phyloP scores from a whole-genome alignment of 2,797 vertebrate species.

The Schizopygopsis pylzovi region DNA sequence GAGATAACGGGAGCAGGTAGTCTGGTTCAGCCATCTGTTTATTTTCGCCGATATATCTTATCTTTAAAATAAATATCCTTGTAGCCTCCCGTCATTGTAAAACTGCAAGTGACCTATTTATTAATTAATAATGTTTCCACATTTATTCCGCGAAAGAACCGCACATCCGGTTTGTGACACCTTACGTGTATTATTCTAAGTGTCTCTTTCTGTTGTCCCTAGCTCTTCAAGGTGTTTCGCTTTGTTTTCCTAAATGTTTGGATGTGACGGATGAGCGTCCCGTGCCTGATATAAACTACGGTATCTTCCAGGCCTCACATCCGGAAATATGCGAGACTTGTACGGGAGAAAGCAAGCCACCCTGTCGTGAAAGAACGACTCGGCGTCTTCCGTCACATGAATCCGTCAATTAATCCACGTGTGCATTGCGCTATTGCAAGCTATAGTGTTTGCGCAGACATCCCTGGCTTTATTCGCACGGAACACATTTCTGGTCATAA shows the following conservation, averaged over 20 bases:
- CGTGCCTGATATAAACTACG: slow-evolving; percentile 34
- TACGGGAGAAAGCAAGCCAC: slow-evolving; percentile 62
- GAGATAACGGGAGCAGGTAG: background rate
- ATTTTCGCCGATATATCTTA: background rate
- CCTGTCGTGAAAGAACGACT: slow-evolving; percentile 47
- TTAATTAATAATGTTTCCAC: slow-evolving; percentile 4
- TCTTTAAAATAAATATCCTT: background rate
- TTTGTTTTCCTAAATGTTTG: background rate
- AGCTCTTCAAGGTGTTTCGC: slow-evolving; percentile 18
- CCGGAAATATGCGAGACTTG: slow-evolving; percentile 67
- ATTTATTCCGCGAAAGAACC: slow-evolving; percentile 28
- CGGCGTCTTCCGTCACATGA: slow-evolving; percentile 27
- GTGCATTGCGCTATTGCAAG: slow-evolving; percentile 13
- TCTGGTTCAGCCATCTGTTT: background rate
- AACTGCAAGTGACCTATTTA: slow-evolving; percentile 45
- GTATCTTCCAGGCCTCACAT: slow-evolving; percentile 72
- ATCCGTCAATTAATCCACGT: slow-evolving; percentile 36
- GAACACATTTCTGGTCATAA: slow-evolving; percentile 63
- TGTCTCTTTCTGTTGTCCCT: slow-evolving; percentile 13
- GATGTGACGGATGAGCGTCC: slow-evolving; percentile 5
- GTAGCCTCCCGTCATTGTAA: background rate
- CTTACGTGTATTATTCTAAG: slow-evolving; percentile 25
- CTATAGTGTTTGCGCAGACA: slow-evolving; percentile 34
- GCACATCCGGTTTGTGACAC: slow-evolving; percentile 48
- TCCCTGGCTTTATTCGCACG: slow-evolving; percentile 8